These are phyloP conservation scores for Drosophila neonasuta DNA, from an alignment of 2,888 invertebrate genomes.

Conservation along the genomic window DNA sequence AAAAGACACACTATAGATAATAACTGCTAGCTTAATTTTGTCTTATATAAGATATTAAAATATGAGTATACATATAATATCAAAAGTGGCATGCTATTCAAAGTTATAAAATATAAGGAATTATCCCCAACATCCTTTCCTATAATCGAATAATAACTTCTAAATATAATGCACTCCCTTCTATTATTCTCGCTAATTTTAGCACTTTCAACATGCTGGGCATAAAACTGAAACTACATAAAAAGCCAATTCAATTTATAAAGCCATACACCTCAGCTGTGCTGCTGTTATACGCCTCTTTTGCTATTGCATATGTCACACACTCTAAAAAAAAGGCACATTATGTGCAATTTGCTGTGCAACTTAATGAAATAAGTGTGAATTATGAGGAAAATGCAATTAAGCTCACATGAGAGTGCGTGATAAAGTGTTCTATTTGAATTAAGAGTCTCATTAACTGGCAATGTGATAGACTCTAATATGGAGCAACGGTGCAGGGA, in stretches of 20 bases:
- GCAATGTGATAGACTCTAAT: slow-evolving; percentile 6
- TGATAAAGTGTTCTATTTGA: slow-evolving; percentile 46
- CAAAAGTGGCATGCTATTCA: too few species aligned
- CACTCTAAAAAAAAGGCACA: background rate
- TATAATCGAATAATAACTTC: too few species aligned
- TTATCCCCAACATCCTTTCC: too few species aligned
- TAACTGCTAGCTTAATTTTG: too few species aligned
- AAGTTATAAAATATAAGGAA: too few species aligned
- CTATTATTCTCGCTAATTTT: too few species aligned
- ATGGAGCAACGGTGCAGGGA: background rate
- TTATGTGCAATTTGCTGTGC: slow-evolving; percentile 14
- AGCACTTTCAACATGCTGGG: background rate
- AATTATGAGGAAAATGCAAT: slow-evolving; percentile 20
- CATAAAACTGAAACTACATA: background rate
- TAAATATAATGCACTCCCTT: too few species aligned
- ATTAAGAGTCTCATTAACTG: slow-evolving; percentile 41
- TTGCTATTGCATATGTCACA: background rate
- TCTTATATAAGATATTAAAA: too few species aligned
- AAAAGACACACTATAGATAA: too few species aligned
- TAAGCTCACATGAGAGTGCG: slow-evolving; percentile 18
- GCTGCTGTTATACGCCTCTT: background rate
- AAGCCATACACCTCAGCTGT: background rate
- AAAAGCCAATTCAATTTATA: background rate
- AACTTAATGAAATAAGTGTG: slow-evolving; percentile 30
- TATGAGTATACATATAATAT: too few species aligned